Conservation (phyloP, 2,113 vertebrate genomes). For the Gallinago jamesoni region DNA sequence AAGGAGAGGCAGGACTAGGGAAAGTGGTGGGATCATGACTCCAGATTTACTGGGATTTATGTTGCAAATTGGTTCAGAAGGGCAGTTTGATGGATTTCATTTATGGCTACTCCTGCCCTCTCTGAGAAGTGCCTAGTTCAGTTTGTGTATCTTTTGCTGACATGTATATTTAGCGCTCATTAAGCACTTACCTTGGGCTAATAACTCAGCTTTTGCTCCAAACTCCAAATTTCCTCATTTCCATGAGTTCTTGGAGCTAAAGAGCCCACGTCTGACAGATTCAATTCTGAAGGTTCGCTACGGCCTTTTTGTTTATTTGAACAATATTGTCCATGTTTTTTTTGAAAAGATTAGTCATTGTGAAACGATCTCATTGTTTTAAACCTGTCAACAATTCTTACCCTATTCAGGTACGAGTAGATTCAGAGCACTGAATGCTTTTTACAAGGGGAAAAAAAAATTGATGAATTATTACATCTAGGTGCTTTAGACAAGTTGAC, state of each 20-base stretch:
- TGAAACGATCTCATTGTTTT: background rate
- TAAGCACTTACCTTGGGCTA: slow-evolving; percentile 51
- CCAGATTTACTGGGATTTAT: background rate
- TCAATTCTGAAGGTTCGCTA: background rate
- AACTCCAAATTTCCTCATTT: background rate
- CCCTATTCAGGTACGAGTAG: background rate
- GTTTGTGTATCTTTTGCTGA: slow-evolving; percentile 35
- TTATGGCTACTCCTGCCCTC: background rate
- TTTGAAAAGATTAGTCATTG: background rate
- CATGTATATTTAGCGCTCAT: slow-evolving; percentile 44
- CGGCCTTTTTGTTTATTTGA: background rate
- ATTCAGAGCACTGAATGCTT: background rate
- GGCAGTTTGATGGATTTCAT: background rate
- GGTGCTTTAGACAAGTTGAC: background rate
- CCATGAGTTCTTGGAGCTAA: background rate
- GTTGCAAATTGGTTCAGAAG: background rate
- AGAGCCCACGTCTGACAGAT: background rate
- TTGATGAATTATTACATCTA: background rate
- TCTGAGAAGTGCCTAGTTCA: slow-evolving; percentile 17
- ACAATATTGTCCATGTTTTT: background rate
- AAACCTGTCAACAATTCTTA: background rate
- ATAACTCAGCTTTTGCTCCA: slow-evolving; percentile 23
- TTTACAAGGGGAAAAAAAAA: background rate
- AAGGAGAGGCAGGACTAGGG: background rate
- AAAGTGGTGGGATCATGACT: rapidly evolving